phyloP scores from a whole-genome alignment of 30 jellyfish, hydroid and myxozoan species.

The Catostylus mosaicus region DNA sequence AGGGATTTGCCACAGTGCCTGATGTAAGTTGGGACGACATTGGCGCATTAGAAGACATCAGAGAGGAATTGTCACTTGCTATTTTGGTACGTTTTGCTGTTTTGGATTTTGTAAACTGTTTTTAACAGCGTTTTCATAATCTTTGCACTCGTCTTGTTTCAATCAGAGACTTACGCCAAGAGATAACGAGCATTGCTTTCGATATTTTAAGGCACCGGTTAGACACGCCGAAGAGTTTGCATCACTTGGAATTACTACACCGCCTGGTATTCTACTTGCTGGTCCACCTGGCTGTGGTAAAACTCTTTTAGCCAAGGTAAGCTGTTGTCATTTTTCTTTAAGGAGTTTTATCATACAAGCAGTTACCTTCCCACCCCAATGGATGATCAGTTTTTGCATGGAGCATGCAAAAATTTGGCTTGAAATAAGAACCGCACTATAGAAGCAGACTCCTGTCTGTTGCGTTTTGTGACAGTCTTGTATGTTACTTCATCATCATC shows the following conservation, averaged over 20 bases:
- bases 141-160: too few relatives aligned
- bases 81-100: conserved; percentile 66
- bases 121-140: too few relatives aligned
- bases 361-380: not conserved
- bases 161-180: too few relatives aligned
- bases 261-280: conserved; percentile 97
- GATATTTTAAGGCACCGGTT: conserved; percentile 93
- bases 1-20: conserved; percentile 98
- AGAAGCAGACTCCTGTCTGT: too few relatives aligned
- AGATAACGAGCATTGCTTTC: too few relatives aligned
- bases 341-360: not conserved
- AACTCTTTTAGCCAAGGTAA: conserved; percentile 95
- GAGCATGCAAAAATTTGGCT: too few relatives aligned
- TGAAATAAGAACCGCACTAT: too few relatives aligned
- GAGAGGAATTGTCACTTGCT: conserved; percentile 92
- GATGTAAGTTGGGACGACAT: conserved; percentile 98
- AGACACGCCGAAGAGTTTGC: conserved; percentile 84
- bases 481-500: too few relatives aligned
- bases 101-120: not conserved
- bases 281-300: conserved; percentile 99
- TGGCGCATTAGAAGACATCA: conserved; percentile 95
- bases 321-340: too few relatives aligned
- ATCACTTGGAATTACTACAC: conserved; percentile 83
- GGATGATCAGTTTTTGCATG: too few relatives aligned
- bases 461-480: too few relatives aligned